Evolutionary conservation across 2,888 invertebrate genomes (phyloP), one percentile per base, ranked within the genome.

Genomic region (Oscheius myriophilus): DNA sequence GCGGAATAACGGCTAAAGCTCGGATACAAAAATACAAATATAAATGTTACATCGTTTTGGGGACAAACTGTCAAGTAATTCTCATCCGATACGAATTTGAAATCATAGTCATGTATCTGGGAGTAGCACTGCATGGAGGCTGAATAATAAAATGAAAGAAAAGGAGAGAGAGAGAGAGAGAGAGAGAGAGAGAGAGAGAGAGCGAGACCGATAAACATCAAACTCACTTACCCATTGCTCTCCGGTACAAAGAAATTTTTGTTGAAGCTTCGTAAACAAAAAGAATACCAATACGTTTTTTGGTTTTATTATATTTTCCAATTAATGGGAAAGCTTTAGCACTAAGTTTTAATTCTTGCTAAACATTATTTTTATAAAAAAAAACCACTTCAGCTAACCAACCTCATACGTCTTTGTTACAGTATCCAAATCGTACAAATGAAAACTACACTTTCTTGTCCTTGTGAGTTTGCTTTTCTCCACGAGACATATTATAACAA

Each of bases 91-190:
- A 69, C 61, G 11, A 70, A 65, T 9, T 62, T 46, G 23, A 69
- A 73, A 9, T 52, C 53, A 52, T 73, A 73, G 25, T 18, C 33
- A 25, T 73, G 71, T 14, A 69, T 71, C 23, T 53, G 46, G 12
- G 55, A 21, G 46, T 73, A 73, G 49, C 73, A 73, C n/a, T 62
- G 53, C 0, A 64, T 23, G 2, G 71, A 41, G 26, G 57, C 73
- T 73, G 59, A 53, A 55, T 11, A 54, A 23, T n/a, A n/a, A n/a
- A n/a, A n/a, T n/a, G n/a, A n/a, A n/a, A n/a, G n/a, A 33, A 33
- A 33, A 33, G 9, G 33, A 33, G 33, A 6, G 33, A 33, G 33
- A 6, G 33, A 33, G n/a, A 6, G n/a, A n/a, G n/a, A 6, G n/a
- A 46, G 18, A 6, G 21, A n/a, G n/a, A 4, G 46, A 18, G n/a